These are phyloP conservation scores for Amazona finschi DNA, from an alignment of 2,797 vertebrate species.

Conservation along the genomic window DNA sequence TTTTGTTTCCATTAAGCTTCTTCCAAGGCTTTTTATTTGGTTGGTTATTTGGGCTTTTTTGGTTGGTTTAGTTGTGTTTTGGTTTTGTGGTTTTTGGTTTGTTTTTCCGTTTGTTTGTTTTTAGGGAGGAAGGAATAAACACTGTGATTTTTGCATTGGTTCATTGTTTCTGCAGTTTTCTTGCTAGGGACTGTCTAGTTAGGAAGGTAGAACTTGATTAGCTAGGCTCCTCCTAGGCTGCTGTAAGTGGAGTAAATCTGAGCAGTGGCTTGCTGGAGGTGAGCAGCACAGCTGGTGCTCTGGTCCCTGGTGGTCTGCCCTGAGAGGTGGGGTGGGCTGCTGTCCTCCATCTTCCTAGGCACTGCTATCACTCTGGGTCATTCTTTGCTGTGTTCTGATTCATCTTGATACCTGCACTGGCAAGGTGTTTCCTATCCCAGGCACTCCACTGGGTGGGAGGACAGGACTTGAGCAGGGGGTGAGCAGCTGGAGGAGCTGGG, in stretches of 20 bases:
- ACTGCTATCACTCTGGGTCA: fast-evolving
- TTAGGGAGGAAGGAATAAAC: neutral
- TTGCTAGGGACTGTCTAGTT: neutral
- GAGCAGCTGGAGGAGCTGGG: neutral
- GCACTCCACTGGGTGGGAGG: fast-evolving
- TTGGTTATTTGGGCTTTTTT: neutral
- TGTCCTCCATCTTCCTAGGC: neutral
- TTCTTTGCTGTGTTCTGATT: neutral
- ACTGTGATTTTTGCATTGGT: neutral
- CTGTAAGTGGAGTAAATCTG: neutral
- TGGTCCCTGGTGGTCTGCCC: neutral
- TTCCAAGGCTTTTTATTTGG: neutral
- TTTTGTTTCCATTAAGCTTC: neutral
- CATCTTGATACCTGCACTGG: neutral
- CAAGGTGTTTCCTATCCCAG: neutral
- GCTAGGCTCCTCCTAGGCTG: neutral
- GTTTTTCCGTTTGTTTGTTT: neutral
- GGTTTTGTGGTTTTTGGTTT: neutral
- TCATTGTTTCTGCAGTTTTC: neutral
- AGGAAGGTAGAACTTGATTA: neutral
- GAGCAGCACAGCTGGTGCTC: fast-evolving
- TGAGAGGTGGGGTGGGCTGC: neutral
- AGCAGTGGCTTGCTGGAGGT: fast-evolving
- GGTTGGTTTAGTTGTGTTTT: neutral
- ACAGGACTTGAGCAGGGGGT: neutral